phyloP scores from a whole-genome alignment of 2,113 vertebrate species.

The Cephalopterus ornatus region DNA sequence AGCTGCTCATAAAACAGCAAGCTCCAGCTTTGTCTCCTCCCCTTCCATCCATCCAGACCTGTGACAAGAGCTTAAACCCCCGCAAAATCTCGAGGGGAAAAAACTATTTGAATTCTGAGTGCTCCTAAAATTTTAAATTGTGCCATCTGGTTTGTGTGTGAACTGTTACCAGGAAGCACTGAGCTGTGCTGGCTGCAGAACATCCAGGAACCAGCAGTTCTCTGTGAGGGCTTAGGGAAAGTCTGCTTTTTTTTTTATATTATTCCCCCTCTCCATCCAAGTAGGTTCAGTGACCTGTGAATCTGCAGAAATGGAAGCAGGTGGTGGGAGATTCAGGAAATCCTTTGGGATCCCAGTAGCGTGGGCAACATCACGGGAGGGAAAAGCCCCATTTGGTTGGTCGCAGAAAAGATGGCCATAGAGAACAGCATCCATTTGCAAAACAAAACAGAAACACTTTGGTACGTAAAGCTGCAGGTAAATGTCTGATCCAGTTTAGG shows the following conservation, averaged over 20 bases:
- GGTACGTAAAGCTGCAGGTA: background rate
- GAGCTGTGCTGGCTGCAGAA: background rate
- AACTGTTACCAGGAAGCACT: background rate
- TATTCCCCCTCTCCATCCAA: background rate
- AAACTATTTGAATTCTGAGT: background rate
- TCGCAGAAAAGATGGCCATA: background rate
- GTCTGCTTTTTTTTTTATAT: background rate
- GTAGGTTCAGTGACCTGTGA: background rate
- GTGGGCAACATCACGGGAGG: background rate
- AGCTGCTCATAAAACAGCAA: conserved; percentile 18
- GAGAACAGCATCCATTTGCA: background rate
- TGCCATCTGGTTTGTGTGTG: background rate
- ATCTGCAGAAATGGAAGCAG: background rate
- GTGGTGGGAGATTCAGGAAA: background rate
- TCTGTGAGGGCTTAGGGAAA: background rate
- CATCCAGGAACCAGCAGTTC: background rate
- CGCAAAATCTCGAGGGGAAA: background rate
- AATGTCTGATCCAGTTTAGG: background rate
- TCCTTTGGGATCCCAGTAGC: background rate
- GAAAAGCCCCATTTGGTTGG: background rate
- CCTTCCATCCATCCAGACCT: background rate
- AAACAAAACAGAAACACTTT: background rate
- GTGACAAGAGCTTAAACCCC: background rate
- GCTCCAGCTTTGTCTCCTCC: background rate
- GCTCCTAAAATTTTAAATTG: background rate